These are phyloP conservation scores for Pogoniulus pusillus DNA, from an alignment of 2,797 vertebrate species.

Conservation along the genomic window DNA sequence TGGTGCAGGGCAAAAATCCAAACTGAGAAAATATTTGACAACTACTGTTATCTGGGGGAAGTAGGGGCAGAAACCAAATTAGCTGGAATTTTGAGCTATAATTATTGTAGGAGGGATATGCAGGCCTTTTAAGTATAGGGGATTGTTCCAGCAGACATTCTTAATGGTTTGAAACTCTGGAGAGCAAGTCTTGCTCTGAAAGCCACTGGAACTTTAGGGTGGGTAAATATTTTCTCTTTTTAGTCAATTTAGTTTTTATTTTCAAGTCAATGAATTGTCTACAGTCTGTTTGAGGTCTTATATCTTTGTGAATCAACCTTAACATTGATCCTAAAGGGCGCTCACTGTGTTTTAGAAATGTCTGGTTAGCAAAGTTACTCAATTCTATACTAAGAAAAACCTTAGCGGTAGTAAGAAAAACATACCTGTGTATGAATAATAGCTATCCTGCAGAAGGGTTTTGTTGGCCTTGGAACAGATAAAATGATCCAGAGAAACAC, in stretches of 20 bases:
- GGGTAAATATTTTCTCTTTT: conserved; percentile 18
- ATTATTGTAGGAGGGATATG: conserved; percentile 2
- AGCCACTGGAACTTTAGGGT: background rate
- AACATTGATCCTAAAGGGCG: background rate
- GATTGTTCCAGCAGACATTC: conserved; percentile 14
- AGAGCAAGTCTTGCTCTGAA: background rate
- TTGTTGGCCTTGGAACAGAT: conserved; percentile 79
- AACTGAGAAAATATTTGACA: conserved; percentile 85
- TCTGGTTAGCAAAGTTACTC: background rate
- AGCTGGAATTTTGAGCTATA: conserved; percentile 4
- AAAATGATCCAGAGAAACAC: conserved; percentile 83
- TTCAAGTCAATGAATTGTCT: conserved; percentile 1
- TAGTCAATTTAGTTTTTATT: conserved; percentile 9
- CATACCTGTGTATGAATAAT: background rate
- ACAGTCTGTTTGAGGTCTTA: background rate
- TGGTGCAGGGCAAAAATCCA: conserved; percentile 85
- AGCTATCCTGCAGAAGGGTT: conserved; percentile 78
- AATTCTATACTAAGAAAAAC: background rate
- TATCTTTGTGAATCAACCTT: background rate
- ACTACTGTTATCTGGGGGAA: conserved; percentile 76
- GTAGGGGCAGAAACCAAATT: background rate
- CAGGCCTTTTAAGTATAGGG: conserved; percentile 10
- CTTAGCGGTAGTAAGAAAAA: conserved; percentile 9
- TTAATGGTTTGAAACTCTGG: conserved; percentile 11
- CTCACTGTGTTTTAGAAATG: background rate